Percentiles rank a stretch among this genome's conserved stretches.
Conservation (phyloP, 2,797 vertebrate species). For the Mus caroli region DNA sequence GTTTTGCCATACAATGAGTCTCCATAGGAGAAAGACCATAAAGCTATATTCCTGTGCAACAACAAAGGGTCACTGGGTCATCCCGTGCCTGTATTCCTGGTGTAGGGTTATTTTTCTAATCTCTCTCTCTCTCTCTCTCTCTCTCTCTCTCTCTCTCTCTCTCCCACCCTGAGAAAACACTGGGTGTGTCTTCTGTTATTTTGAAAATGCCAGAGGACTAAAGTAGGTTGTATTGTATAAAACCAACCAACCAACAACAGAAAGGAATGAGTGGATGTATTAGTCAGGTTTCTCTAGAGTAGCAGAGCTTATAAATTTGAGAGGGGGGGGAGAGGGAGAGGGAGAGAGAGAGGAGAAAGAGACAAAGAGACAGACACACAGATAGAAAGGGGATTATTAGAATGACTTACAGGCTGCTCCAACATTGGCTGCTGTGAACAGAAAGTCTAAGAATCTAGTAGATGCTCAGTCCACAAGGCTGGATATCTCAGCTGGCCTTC, state of each 20-base stretch:
- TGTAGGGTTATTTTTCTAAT: background rate
- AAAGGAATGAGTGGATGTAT: background rate
- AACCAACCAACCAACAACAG: background rate
- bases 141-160: background rate
- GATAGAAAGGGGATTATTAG: background rate
- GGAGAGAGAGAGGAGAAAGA: background rate
- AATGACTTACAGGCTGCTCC: background rate
- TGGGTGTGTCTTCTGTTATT: background rate
- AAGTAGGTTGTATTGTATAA: background rate
- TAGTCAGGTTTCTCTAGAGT: background rate
- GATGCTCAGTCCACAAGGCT: background rate
- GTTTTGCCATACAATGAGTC: background rate
- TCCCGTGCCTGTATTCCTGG: background rate
- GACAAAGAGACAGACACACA: background rate
- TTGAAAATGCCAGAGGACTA: constrained; percentile 15
- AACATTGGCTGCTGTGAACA: background rate
- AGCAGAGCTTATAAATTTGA: background rate
- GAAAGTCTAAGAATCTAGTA: background rate
- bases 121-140: no score
- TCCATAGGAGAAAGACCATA: background rate
- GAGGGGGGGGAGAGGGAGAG: background rate
- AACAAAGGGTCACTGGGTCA: background rate
- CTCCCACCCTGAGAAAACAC: background rate
- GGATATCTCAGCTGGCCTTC: background rate
- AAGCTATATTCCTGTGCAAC: background rate